These are phyloP conservation scores for Ellobium chinense DNA, from an alignment of 2,888 invertebrate species.

Conservation along the genomic window DNA sequence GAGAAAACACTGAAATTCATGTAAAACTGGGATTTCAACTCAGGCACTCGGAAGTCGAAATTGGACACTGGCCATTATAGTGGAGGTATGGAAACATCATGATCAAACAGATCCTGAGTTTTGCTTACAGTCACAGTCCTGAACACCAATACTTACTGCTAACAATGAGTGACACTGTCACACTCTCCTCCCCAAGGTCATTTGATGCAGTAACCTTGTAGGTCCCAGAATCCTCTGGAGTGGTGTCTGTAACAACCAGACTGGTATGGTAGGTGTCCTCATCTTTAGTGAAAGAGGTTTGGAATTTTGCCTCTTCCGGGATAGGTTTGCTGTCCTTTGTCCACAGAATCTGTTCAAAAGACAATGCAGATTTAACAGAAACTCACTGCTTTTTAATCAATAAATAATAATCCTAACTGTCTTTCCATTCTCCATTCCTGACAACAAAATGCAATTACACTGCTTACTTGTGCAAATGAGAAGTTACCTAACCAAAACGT, in stretches of 20 bases:
- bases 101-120: no score
- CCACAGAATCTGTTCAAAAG: slow-evolving; percentile 77
- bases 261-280: slow-evolving; percentile 81
- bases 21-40: no score
- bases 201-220: slow-evolving; percentile 74
- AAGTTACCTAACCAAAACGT: no score
- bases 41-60: no score
- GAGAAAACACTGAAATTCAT: no score
- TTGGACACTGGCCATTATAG: no score
- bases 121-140: no score
- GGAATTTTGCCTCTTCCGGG: slow-evolving; percentile 60
- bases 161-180: slow-evolving; percentile 76
- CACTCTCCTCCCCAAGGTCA: slow-evolving; percentile 72
- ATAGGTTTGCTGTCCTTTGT: slow-evolving; percentile 67
- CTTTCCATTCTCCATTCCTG: no score
- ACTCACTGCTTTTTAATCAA: neutral
- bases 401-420: neutral
- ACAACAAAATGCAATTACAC: no score
- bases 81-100: no score
- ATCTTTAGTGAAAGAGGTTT: slow-evolving; percentile 59
- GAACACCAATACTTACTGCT: slow-evolving; percentile 73
- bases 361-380: neutral
- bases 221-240: slow-evolving; percentile 72
- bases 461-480: no score
- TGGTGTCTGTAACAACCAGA: slow-evolving; percentile 83